A percentile compares a stretch with the other conserved stretches of the same genome.
Evolutionary conservation across 2,888 invertebrate species (phyloP).

Genomic region (Eudemis profundana): DNA sequence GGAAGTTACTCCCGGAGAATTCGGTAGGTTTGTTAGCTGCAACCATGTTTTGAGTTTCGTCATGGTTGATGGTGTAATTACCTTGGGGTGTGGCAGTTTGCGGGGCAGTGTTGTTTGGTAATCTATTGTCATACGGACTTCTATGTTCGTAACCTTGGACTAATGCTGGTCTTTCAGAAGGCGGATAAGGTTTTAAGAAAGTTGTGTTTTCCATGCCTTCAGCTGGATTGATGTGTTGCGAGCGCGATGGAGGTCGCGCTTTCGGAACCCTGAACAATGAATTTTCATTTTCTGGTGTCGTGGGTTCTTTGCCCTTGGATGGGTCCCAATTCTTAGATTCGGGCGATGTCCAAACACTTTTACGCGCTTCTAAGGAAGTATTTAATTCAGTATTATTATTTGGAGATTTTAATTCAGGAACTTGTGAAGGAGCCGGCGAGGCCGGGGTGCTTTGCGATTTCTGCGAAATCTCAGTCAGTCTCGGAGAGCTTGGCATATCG

Average conservation of each 20-base stretch:
- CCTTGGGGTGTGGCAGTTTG: slow-evolving; percentile 66
- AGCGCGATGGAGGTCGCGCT: slow-evolving; percentile 87
- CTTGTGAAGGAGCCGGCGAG: slow-evolving; percentile 72
- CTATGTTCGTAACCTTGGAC: slow-evolving; percentile 77
- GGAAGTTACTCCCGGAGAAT: slow-evolving; percentile 75
- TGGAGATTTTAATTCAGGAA: slow-evolving; percentile 75
- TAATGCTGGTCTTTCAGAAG: slow-evolving; percentile 77
- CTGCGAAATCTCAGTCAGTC: slow-evolving; percentile 77
- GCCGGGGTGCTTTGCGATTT: slow-evolving; percentile 74
- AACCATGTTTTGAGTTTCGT: slow-evolving; percentile 67
- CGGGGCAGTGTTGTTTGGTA: slow-evolving; percentile 56
- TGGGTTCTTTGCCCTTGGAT: slow-evolving; percentile 70
- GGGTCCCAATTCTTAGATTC: slow-evolving; percentile 79
- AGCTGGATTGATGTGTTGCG: slow-evolving; percentile 78
- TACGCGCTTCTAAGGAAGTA: slow-evolving; percentile 63
- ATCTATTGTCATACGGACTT: slow-evolving; percentile 74
- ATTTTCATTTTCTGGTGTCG: slow-evolving; percentile 74
- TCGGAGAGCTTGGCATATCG: slow-evolving; percentile 78
- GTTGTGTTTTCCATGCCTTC: slow-evolving; percentile 82
- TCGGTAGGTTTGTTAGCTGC: slow-evolving; percentile 67
- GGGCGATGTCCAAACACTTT: slow-evolving; percentile 80
- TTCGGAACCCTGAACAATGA: slow-evolving; percentile 87
- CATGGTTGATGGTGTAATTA: slow-evolving; percentile 78
- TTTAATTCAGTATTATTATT: slow-evolving; percentile 61
- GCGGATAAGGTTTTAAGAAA: slow-evolving; percentile 87